Percentiles rank a stretch among this genome's conserved stretches.
Evolutionary conservation across 2,888 invertebrate species (phyloP).

Genomic region (Andrena chrysosceles): DNA sequence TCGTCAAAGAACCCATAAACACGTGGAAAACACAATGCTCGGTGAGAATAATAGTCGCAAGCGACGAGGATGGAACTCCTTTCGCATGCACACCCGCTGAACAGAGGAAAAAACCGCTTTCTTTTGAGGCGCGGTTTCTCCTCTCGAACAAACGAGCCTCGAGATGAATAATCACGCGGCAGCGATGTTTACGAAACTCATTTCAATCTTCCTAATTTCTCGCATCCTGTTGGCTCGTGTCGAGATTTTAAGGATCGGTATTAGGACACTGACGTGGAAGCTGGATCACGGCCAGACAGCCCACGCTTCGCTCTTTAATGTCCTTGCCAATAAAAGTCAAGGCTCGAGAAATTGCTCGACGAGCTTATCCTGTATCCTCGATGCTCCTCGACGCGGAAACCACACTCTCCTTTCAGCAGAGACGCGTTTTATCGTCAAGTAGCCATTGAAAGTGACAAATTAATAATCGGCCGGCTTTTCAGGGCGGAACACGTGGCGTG

Average conservation of each 20-base stretch:
- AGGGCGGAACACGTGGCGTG: slow-evolving; percentile 40
- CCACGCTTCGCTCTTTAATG: slow-evolving; percentile 8
- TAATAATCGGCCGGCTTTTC: slow-evolving; percentile 33
- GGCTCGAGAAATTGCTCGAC: slow-evolving; percentile 12
- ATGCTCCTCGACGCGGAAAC: slow-evolving; percentile 36
- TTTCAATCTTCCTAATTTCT: not conserved
- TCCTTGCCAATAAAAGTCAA: slow-evolving; percentile 15
- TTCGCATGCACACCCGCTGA: slow-evolving; percentile 62
- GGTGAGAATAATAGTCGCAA: slow-evolving; percentile 33
- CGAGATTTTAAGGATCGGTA: not conserved
- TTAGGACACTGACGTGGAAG: not conserved
- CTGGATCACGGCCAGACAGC: not conserved
- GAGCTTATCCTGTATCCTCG: slow-evolving; percentile 17
- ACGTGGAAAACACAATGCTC: slow-evolving; percentile 13
- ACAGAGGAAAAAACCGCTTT: slow-evolving; percentile 67
- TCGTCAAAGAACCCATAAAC: not conserved
- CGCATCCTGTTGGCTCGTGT: no score
- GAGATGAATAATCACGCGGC: slow-evolving; percentile 29
- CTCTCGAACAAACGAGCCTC: slow-evolving; percentile 58
- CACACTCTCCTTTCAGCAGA: slow-evolving; percentile 14
- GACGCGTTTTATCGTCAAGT: not conserved
- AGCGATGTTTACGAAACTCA: not conserved
- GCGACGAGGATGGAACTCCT: slow-evolving; percentile 33
- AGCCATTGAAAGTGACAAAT: slow-evolving; percentile 9
- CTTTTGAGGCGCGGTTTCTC: slow-evolving; percentile 71